These are phyloP conservation scores for Hypotaenidia philippensis DNA, from an alignment of 2,797 vertebrate species.

Conservation along the genomic window DNA sequence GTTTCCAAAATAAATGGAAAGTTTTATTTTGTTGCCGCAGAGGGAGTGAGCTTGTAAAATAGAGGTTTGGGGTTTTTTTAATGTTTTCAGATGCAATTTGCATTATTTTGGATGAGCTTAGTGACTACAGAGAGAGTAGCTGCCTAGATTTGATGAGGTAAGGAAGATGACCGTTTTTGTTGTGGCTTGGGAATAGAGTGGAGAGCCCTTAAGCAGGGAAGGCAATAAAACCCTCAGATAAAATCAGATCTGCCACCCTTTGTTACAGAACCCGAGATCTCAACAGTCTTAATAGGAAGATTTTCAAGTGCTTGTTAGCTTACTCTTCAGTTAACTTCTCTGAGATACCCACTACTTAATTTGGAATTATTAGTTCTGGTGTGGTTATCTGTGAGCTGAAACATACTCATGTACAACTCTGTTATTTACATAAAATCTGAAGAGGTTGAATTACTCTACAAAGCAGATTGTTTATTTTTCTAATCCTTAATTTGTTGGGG, in stretches of 20 bases:
- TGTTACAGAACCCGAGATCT: background rate
- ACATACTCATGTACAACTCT: background rate
- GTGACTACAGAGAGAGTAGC: background rate
- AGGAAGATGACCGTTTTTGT: background rate
- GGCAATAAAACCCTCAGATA: background rate
- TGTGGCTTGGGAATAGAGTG: background rate
- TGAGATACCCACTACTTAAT: background rate
- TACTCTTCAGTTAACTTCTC: background rate
- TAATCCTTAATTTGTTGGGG: background rate
- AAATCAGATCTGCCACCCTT: background rate
- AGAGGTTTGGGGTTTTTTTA: background rate
- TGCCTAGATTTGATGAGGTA: background rate
- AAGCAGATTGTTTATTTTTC: background rate
- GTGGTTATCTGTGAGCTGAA: background rate
- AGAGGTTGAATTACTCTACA: background rate
- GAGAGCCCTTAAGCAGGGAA: background rate
- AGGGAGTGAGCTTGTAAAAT: background rate
- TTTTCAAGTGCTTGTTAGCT: background rate
- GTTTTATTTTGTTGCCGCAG: background rate
- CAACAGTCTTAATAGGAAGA: background rate
- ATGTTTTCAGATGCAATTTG: background rate
- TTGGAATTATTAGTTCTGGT: background rate
- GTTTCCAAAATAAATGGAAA: slow-evolving; percentile 22
- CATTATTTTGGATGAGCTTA: background rate
- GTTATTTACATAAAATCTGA: background rate